Percentiles rank a stretch among this genome's conserved stretches.
These are phyloP conservation scores for Bombus balteatus DNA, from an alignment of 1,140 invertebrate genomes.

Conservation along the genomic window DNA sequence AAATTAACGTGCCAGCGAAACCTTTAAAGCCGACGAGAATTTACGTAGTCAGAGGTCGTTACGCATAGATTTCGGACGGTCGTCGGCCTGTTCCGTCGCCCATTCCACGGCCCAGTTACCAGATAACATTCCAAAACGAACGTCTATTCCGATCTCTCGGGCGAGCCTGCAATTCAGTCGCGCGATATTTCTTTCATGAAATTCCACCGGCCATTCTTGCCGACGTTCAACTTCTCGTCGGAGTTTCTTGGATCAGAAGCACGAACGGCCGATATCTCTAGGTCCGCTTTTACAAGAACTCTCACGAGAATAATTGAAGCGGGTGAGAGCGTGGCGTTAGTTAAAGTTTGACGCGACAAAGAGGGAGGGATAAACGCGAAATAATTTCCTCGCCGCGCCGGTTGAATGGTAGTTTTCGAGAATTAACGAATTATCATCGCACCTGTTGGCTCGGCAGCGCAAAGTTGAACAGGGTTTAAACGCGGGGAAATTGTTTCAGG, in stretches of 20 bases:
- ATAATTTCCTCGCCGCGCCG: conserved; percentile 8
- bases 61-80: neutral
- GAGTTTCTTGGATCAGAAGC: neutral
- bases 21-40: conserved; percentile 43
- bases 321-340: neutral
- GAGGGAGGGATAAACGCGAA: neutral
- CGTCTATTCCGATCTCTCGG: neutral
- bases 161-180: neutral
- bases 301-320: conserved; percentile 25
- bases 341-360: neutral
- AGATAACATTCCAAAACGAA: neutral
- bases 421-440: conserved; percentile 39
- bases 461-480: conserved; percentile 15
- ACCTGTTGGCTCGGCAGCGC: conserved; percentile 29
- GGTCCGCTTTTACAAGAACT: neutral
- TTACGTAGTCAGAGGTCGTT: conserved; percentile 9
- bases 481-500: conserved; percentile 20
- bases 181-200: conserved; percentile 42
- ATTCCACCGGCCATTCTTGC: conserved; percentile 1
- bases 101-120: neutral
- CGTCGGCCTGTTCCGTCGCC: neutral
- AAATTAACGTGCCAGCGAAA: conserved; percentile 54
- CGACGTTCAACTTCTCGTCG: neutral
- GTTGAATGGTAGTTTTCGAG: conserved; percentile 10
- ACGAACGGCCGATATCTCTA: neutral